Evolutionary conservation across 2,797 vertebrate species (phyloP), one percentile per base, ranked within the genome.

Genomic region (Pelochelys cantorii): DNA sequence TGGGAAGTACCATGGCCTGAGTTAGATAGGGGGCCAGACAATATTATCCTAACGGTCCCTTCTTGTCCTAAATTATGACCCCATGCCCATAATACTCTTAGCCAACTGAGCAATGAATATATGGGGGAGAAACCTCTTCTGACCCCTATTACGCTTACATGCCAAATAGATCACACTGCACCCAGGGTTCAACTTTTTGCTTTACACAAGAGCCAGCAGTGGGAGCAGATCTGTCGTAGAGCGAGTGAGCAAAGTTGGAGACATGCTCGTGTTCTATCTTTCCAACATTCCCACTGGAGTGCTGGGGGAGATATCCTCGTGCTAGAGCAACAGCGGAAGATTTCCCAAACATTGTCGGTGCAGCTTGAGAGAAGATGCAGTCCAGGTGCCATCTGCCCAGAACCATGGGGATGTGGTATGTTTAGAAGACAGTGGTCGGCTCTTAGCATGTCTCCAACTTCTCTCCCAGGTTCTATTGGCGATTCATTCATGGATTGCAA

Each of bases 151-250:
- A 82, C 74, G 25, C 85, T 95, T 87, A 89, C n/a, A 3, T 89
- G 60, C 79, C 27, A 86, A 71, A 71, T 37, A 34, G 20, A 31
- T 7, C 34, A 3, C 31, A 2, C 62, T 31, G 2, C 5, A 48
- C 3, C 14, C 93, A 56, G 14, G 25, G 4, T 1, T 37, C 23
- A 31, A 23, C 6, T 2, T 75, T 54, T 4, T 81, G 42, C 56
- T 42, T 65, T 89, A 59, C 62, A 9, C 37, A 80, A 20, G 7
- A n/a, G 18, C 34, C 0, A 2, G 0, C 25, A 27, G 2, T 0
- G 22, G 71, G 2, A 5, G n/a, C 17, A 79, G 17, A 85, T 48
- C 20, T 79, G 4, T 34, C 0, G 0, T 59, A 27, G 37, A 7
- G 9, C 65, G 34, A 9, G 13, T 74, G 14, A 52, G 5, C 86